Conservation (phyloP, 2,888 invertebrate genomes). For the Miltochrista miniata region DNA sequence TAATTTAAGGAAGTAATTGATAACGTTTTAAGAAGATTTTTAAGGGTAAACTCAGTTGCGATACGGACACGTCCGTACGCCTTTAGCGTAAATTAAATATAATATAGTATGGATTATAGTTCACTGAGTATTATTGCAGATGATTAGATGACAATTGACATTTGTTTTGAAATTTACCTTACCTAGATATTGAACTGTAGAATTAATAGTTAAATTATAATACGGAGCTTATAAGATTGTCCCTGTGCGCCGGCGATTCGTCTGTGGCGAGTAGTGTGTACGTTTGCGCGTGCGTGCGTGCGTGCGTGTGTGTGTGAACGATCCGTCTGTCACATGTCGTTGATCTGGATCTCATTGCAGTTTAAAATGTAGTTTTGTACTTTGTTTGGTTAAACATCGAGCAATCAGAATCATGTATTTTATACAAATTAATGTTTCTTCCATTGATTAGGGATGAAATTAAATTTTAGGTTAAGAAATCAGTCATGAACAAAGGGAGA, state of each 20-base stretch:
- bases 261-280: constrained; percentile 28
- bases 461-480: constrained; percentile 70
- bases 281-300: constrained; percentile 24
- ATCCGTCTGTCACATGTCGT: constrained; percentile 47
- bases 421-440: constrained; percentile 77
- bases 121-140: constrained; percentile 82
- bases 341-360: constrained; percentile 77
- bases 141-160: constrained; percentile 72
- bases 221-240: constrained; percentile 63
- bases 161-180: constrained; percentile 61
- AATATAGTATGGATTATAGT: constrained; percentile 82
- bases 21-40: constrained; percentile 73
- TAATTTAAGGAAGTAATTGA: constrained; percentile 77
- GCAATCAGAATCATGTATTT: constrained; percentile 80
- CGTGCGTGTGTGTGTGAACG: constrained; percentile 33
- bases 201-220: constrained; percentile 54
- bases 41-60: constrained; percentile 73
- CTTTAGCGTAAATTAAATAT: constrained; percentile 73
- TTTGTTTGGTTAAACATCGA: constrained; percentile 69
- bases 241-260: constrained; percentile 45
- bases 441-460: constrained; percentile 76
- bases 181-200: constrained; percentile 62
- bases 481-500: constrained; percentile 80
- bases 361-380: constrained; percentile 76
- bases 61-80: constrained; percentile 57